Conservation (phyloP, 1,140 invertebrate species). For the Formica selysi region DNA sequence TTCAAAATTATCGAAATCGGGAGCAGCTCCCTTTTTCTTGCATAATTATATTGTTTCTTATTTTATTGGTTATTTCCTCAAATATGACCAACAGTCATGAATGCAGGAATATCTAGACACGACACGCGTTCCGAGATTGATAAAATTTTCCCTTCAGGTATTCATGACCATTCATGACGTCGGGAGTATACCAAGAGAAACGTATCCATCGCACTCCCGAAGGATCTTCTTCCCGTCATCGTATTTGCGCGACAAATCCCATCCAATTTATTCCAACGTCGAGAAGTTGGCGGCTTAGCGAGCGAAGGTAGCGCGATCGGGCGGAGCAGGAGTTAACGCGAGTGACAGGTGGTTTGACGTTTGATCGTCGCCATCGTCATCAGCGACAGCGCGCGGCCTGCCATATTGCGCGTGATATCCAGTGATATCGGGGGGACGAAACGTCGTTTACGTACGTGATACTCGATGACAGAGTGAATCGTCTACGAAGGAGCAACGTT, state of each 20-base stretch:
- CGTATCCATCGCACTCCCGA: background rate
- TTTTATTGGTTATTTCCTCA: too few relatives aligned
- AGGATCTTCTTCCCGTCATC: background rate
- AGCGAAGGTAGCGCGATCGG: background rate
- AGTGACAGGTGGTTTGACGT: constrained; percentile 84
- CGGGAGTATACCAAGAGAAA: too few relatives aligned
- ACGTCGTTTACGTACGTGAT: constrained; percentile 55
- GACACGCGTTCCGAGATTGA: too few relatives aligned
- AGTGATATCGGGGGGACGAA: constrained; percentile 36
- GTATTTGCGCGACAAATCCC: background rate
- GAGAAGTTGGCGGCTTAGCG: background rate
- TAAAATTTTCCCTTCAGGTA: too few relatives aligned
- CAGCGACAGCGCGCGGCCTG: constrained; percentile 76
- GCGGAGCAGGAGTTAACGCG: background rate
- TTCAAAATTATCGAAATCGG: too few relatives aligned
- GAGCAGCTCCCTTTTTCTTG: too few relatives aligned
- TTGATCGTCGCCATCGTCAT: constrained; percentile 78
- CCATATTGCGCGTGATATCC: constrained; percentile 82
- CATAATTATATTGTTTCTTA: too few relatives aligned
- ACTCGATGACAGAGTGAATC: constrained; percentile 65
- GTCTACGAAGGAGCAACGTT: constrained; percentile 9
- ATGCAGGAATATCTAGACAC: too few relatives aligned
- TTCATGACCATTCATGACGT: too few relatives aligned
- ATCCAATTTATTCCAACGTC: background rate
- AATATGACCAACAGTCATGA: too few relatives aligned